A percentile compares a stretch with the other conserved stretches of the same genome.
phyloP scores from a whole-genome alignment of 2,888 invertebrate genomes.

The Cynaeus angustus region DNA sequence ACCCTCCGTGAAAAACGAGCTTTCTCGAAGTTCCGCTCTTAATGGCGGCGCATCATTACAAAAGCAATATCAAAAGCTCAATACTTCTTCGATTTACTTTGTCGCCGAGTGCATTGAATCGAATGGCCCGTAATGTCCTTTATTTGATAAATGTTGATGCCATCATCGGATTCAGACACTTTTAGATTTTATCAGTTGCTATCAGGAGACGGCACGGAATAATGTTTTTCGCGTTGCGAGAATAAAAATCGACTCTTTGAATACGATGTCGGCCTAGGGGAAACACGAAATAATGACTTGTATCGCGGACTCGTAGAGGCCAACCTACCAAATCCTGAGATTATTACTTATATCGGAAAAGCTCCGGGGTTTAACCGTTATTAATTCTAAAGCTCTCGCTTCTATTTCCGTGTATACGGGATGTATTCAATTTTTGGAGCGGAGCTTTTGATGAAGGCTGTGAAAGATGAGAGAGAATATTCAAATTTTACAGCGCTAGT shows the following conservation, averaged over 20 bases:
- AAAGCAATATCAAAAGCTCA: slow-evolving; percentile 47
- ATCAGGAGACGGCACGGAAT: slow-evolving; percentile 53
- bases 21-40: slow-evolving; percentile 23
- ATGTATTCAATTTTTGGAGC: slow-evolving; percentile 29
- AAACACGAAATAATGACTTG: slow-evolving; percentile 37
- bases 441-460: background rate
- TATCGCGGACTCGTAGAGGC: slow-evolving; percentile 30
- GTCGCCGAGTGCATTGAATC: slow-evolving; percentile 40
- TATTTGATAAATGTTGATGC: slow-evolving; percentile 49
- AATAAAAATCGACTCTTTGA: slow-evolving; percentile 54
- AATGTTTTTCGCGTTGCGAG: slow-evolving; percentile 53
- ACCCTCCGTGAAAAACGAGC: slow-evolving; percentile 29
- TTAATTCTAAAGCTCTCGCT: slow-evolving; percentile 29
- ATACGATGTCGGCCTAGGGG: slow-evolving; percentile 35
- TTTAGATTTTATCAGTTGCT: slow-evolving; percentile 53
- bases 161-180: slow-evolving; percentile 41
- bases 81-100: slow-evolving; percentile 44
- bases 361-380: slow-evolving; percentile 32
- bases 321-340: slow-evolving; percentile 27
- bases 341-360: slow-evolving; percentile 32
- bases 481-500: background rate
- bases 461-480: background rate
- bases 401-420: slow-evolving; percentile 15
- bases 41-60: slow-evolving; percentile 40
- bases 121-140: slow-evolving; percentile 46